phyloP scores from a whole-genome alignment of 2,113 vertebrate genomes.

The Aviceda subcristata region DNA sequence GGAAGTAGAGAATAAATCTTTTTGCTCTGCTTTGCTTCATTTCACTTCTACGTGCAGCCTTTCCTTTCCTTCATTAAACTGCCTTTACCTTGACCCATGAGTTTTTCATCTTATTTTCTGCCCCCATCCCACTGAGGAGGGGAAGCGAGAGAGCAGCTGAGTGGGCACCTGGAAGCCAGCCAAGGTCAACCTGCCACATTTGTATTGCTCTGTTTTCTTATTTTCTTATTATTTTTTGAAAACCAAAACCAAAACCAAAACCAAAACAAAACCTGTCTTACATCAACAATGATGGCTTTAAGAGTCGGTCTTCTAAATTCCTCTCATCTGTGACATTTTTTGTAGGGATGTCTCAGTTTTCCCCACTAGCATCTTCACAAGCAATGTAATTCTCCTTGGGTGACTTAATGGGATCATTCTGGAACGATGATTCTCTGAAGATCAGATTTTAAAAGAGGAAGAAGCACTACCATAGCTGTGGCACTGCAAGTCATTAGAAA shows the following conservation, averaged over 20 bases:
- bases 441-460: neutral
- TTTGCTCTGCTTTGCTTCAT: neutral
- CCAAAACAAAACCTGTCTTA: neutral
- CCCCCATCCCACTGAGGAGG: neutral
- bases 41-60: neutral
- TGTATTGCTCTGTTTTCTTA: neutral
- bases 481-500: neutral
- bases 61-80: neutral
- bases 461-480: neutral
- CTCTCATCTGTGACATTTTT: neutral
- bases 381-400: neutral
- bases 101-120: neutral
- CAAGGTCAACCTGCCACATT: neutral
- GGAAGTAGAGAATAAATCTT: neutral
- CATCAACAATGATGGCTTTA: neutral
- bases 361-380: neutral
- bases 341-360: neutral
- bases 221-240: neutral
- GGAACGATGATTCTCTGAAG: neutral
- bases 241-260: no score
- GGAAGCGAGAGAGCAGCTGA: neutral
- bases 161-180: neutral
- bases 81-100: neutral
- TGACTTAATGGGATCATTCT: neutral
- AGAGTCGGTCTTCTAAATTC: neutral